These are phyloP conservation scores for Pecten maximus DNA, from an alignment of 2,888 invertebrate species.

Conservation along the genomic window DNA sequence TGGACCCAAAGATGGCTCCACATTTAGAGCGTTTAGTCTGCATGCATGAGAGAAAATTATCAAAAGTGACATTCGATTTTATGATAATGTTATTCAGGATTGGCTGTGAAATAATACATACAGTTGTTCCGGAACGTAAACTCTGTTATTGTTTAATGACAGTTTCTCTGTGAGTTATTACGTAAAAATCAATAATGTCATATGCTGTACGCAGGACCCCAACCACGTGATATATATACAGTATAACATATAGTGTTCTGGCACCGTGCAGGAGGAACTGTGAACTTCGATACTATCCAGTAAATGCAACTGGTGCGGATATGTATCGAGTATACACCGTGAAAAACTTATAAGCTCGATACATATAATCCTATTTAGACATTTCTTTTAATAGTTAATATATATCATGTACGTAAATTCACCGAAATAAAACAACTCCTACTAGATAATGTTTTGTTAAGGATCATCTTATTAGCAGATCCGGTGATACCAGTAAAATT, in stretches of 20 bases:
- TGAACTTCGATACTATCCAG: background rate
- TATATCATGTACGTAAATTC: too few species aligned
- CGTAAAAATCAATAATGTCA: background rate
- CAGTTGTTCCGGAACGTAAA: background rate
- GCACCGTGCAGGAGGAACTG: background rate
- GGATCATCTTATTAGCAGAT: too few species aligned
- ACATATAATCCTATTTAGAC: too few species aligned
- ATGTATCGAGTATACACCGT: background rate
- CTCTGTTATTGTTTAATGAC: background rate
- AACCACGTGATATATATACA: background rate
- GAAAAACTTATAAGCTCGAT: background rate
- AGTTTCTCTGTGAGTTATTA: background rate
- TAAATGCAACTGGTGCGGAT: background rate
- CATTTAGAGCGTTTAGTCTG: background rate
- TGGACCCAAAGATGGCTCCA: background rate
- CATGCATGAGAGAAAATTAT: background rate
- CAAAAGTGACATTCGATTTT: background rate
- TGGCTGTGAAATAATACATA: background rate
- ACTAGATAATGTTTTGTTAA: too few species aligned
- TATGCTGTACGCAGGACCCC: background rate
- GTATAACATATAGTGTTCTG: background rate
- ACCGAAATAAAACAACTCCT: too few species aligned
- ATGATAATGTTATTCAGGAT: background rate
- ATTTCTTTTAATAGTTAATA: too few species aligned
- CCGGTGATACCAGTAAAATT: too few species aligned